Evolutionary conservation across 2,797 vertebrate genomes (phyloP).

Genomic region (Odontamblyopus rebecca): DNA sequence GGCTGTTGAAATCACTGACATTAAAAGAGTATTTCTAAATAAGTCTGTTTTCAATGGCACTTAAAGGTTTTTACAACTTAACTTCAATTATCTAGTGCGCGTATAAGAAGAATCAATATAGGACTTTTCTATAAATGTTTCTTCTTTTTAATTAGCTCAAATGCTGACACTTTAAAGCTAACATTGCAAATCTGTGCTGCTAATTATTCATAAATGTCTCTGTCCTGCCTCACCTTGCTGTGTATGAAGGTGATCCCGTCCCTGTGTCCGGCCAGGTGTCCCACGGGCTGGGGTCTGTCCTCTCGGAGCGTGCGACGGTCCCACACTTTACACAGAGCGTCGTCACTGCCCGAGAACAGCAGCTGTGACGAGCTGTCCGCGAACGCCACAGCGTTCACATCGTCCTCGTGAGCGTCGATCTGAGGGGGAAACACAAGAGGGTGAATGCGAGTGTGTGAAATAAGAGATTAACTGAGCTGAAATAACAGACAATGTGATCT

Average conservation of each 20-base stretch:
- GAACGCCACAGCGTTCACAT: conserved; percentile 91
- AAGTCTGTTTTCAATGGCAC: too few relatives aligned
- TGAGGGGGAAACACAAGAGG: conserved; percentile 45
- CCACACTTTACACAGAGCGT: conserved; percentile 93
- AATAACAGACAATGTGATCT: background rate
- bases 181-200: too few relatives aligned
- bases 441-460: background rate
- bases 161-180: too few relatives aligned
- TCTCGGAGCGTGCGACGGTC: conserved; percentile 90
- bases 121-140: too few relatives aligned
- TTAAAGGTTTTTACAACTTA: too few relatives aligned
- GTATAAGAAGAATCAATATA: too few relatives aligned
- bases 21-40: too few relatives aligned
- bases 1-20: too few relatives aligned
- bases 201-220: background rate
- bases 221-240: conserved; percentile 81
- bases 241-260: conserved; percentile 96
- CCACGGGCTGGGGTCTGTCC: conserved; percentile 88
- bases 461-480: background rate
- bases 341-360: conserved; percentile 91
- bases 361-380: conserved; percentile 91
- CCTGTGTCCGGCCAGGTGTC: conserved; percentile 88
- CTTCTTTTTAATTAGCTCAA: too few relatives aligned
- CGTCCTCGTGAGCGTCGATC: conserved; percentile 92
- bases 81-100: too few relatives aligned